These are phyloP conservation scores for Coecobrya sp. DNA, from an alignment of 2,888 invertebrate genomes.

Conservation along the genomic window DNA sequence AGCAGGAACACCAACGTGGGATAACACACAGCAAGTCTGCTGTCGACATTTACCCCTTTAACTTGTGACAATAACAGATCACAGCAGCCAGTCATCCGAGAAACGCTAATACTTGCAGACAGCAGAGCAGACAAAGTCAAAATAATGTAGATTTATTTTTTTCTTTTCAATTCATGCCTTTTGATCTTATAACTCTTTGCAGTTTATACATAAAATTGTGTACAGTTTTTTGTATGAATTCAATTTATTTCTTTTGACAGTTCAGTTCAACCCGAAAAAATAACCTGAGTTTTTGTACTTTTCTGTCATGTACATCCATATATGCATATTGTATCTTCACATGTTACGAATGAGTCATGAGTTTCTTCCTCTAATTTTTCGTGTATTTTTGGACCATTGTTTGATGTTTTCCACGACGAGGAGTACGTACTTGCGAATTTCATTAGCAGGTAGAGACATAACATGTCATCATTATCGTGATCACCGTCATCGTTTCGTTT, in stretches of 20 bases:
- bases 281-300: no score
- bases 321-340: no score
- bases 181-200: not conserved
- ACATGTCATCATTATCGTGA: slow-evolving; percentile 25
- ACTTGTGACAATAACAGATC: slow-evolving; percentile 26
- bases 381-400: not conserved
- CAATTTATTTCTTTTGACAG: no score
- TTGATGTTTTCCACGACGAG: not conserved
- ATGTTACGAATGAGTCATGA: not conserved
- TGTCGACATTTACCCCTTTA: not conserved
- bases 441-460: not conserved
- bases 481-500: not conserved
- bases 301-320: not conserved
- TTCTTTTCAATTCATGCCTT: not conserved
- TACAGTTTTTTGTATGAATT: no score
- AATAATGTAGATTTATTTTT: not conserved
- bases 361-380: no score
- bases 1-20: not conserved
- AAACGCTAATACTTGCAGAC: not conserved
- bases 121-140: no score
- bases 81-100: not conserved
- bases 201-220: not conserved
- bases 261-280: not conserved
- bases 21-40: not conserved
- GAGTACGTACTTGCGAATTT: slow-evolving; percentile 6